Base-by-base conservation (phyloP, 2,888 invertebrate species). In the Pollenia griseotomentosa region DNA sequence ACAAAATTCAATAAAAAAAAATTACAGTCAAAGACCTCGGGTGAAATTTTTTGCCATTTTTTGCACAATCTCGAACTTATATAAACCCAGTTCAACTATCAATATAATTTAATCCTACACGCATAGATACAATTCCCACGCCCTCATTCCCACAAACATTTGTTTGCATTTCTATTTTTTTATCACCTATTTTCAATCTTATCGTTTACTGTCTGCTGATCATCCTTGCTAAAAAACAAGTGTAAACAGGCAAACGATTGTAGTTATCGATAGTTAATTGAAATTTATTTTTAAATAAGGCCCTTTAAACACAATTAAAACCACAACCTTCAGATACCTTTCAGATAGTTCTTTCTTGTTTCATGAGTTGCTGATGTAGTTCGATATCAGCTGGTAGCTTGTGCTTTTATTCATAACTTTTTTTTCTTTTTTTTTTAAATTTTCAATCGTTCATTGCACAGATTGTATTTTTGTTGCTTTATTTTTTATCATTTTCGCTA, bases 391-490 rank as follows among this genome's bases (percentile, higher is more conserved):
- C 59, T 77, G 46, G 12, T 48, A 48, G 65, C 53, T 73, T 33
- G 14, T 16, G 19, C 9, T 61, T 48, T 8, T 40, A 46, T 66
- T 59, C 51, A 42, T 44, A 53, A 61, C 23, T 23, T 33, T 33
- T 5, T 33, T 33, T 74, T 53, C 0, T 33, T 33, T 74, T 53
- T 77, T 55, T 68, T 75, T 83, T 73, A 78, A 75, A 74, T 82
- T 74, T 83, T 83, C 89, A 90, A 89, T 90, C 89, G 89, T 90
- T 90, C 88, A 77, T 87, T 89, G 87, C 82, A 83, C 19, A 88
- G 89, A 88, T 90, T 83, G 74, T 70, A 44, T 70, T 61, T 40
- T 53, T 77, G 44, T 74, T 65, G 70, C 75, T 79, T 42, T 42
- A 61, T 40, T 7, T 71, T 59, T 68, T 81, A 14, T 51, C 6